Conservation (phyloP, 2,797 vertebrate genomes). For the Poeciliopsis turneri region DNA sequence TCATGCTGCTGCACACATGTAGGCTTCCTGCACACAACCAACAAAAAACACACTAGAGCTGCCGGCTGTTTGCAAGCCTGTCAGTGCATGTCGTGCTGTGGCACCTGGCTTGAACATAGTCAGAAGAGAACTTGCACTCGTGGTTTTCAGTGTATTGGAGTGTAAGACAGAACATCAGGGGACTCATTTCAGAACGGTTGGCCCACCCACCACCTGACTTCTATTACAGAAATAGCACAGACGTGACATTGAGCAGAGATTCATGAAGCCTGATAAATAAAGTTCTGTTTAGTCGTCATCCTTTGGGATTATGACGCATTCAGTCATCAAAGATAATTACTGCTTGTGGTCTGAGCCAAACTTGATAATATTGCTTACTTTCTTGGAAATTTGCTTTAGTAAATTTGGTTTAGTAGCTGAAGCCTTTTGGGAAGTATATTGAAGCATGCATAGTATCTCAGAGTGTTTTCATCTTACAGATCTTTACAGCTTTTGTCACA, state of each 20-base stretch:
- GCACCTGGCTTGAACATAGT: background rate
- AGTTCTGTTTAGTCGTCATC: background rate
- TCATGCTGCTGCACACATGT: constrained; percentile 6
- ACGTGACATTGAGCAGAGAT: background rate
- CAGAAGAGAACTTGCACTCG: constrained; percentile 16
- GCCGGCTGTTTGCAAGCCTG: background rate
- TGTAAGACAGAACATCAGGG: constrained; percentile 20
- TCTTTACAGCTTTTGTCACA: background rate
- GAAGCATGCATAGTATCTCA: background rate
- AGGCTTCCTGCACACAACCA: constrained; percentile 22
- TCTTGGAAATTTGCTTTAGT: background rate
- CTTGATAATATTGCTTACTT: background rate
- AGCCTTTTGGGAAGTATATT: background rate
- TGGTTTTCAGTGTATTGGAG: constrained; percentile 48
- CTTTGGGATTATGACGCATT: background rate
- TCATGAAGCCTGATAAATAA: background rate
- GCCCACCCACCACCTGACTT: constrained; percentile 57
- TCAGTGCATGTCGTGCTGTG: background rate
- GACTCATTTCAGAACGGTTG: constrained; percentile 22
- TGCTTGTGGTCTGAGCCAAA: constrained; percentile 10
- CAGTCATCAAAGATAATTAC: constrained; percentile 17
- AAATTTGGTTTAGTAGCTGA: background rate
- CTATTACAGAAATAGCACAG: constrained; percentile 41
- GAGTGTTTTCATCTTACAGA: background rate
- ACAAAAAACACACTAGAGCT: background rate